Conservation (phyloP, 2,113 vertebrate genomes). For the human (Homo sapiens) region DNA sequence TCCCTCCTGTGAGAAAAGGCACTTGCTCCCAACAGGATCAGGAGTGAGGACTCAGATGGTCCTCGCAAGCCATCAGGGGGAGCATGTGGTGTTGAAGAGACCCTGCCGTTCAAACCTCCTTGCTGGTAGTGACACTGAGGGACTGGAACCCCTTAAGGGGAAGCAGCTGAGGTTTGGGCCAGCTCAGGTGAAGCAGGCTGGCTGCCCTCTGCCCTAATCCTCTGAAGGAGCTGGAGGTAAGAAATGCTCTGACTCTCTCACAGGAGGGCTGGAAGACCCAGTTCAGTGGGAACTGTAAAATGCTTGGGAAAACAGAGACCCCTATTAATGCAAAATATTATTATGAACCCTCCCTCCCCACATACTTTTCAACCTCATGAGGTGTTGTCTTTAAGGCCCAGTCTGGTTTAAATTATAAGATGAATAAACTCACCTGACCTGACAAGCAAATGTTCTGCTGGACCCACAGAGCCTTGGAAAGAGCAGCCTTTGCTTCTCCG, state of each 20-base stretch:
- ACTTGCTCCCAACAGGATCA: not conserved
- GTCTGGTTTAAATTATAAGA: not conserved
- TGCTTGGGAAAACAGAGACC: constrained; percentile 31
- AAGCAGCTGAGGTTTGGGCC: not conserved
- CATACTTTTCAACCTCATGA: not conserved
- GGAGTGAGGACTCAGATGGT: not conserved
- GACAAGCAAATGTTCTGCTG: not conserved
- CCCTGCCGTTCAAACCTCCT: rapidly evolving
- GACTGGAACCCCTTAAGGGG: not conserved
- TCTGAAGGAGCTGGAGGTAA: not conserved
- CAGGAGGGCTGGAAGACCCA: not conserved
- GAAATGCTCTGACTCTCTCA: not conserved
- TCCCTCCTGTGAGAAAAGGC: not conserved
- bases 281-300: not conserved
- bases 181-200: not conserved
- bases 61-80: not conserved
- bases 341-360: not conserved
- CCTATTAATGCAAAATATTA: constrained; percentile 16
- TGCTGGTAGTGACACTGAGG: not conserved
- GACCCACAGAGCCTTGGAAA: not conserved
- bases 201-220: not conserved
- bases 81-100: not conserved
- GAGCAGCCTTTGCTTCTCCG: not conserved
- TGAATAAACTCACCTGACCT: not conserved
- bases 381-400: not conserved